Conservation (phyloP, 2,888 invertebrate genomes). For the Bugulina stolonifera region DNA sequence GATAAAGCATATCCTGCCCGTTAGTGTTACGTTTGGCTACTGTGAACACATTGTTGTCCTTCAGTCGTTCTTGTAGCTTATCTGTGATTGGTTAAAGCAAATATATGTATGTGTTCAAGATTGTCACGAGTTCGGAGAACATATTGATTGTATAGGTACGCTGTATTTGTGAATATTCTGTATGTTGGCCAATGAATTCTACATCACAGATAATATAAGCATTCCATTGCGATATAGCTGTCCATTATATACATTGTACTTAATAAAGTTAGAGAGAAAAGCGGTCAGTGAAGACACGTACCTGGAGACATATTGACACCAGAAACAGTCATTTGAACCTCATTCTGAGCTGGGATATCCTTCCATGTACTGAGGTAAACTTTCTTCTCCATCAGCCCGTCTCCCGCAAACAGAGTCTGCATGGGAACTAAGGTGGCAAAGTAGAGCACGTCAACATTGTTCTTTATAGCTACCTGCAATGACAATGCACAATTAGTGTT, state of each 20-base stretch:
- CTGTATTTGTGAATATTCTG: no score
- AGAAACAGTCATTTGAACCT: slow-evolving; percentile 79
- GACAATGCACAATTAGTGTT: not conserved
- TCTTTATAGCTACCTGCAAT: slow-evolving; percentile 80
- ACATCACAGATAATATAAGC: no score
- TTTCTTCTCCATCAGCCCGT: slow-evolving; percentile 88
- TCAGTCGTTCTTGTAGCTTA: not conserved
- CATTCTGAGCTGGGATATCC: slow-evolving; percentile 92
- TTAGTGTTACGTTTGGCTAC: slow-evolving; percentile 10
- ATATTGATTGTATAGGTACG: no score
- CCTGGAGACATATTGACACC: slow-evolving; percentile 54
- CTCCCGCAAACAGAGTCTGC: slow-evolving; percentile 81
- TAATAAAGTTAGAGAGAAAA: no score
- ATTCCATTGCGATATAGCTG: no score
- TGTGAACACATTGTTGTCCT: slow-evolving; percentile 10
- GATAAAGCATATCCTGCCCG: slow-evolving; percentile 22
- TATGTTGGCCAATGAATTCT: no score
- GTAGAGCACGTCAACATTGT: slow-evolving; percentile 93
- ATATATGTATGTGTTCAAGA: no score
- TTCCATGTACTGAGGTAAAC: slow-evolving; percentile 95
- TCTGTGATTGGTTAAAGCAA: no score
- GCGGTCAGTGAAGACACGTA: no score
- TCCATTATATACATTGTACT: no score
- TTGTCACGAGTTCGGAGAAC: no score
- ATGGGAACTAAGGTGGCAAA: slow-evolving; percentile 86